Conservation (phyloP, 2,797 vertebrate genomes). For the Pampus argenteus region DNA sequence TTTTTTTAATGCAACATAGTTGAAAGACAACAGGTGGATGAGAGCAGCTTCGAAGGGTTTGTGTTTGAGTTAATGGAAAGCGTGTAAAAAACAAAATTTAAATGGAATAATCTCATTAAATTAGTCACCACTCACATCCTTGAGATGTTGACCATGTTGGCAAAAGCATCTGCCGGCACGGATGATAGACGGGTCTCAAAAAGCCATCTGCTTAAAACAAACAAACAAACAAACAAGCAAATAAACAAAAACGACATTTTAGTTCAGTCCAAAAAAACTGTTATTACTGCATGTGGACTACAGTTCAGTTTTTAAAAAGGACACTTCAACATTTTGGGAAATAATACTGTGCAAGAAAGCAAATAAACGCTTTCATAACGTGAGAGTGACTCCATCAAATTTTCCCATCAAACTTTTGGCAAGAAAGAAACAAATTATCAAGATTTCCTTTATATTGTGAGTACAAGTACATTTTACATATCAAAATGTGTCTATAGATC, state of each 20-base stretch:
- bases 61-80: constrained; percentile 22
- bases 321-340: not conserved
- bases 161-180: constrained; percentile 88
- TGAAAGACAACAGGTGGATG: constrained; percentile 58
- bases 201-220: constrained; percentile 86
- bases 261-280: constrained; percentile 13
- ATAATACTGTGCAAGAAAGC: not conserved
- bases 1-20: constrained; percentile 8
- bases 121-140: constrained; percentile 90
- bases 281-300: not conserved
- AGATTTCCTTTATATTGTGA: not conserved
- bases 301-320: not conserved
- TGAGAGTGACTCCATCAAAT: not conserved
- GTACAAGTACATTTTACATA: constrained; percentile 3
- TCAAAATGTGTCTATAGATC: not conserved
- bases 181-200: constrained; percentile 90
- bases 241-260: constrained; percentile 2
- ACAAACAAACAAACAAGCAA: constrained; percentile 8
- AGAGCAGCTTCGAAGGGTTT: constrained; percentile 4
- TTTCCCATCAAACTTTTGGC: not conserved
- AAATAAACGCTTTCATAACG: not conserved
- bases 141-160: constrained; percentile 92
- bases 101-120: constrained; percentile 5
- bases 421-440: not conserved
- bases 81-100: not conserved